Evolutionary conservation across 2,888 invertebrate species (phyloP), one percentile per base, ranked within the genome.

Genomic region (Drosophila kuntzei): DNA sequence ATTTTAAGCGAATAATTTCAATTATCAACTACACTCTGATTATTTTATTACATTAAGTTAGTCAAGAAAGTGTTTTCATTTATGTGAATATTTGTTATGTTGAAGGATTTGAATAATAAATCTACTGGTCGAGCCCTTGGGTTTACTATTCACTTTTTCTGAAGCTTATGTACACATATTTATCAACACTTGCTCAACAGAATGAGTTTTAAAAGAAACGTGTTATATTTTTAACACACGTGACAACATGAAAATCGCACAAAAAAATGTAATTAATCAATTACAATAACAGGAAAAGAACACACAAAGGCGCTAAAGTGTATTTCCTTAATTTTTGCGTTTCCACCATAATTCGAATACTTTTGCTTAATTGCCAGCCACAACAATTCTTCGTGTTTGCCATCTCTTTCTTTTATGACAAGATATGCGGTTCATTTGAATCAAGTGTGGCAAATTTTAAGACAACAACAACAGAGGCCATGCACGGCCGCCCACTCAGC

Each of bases 401-500:
- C 34, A 0, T 55, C 63, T 49, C 72, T 54, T 43, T 79, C 65
- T 18, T 61, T 47, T 57, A 64, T 74, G 63, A 58, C 59, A 64
- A 74, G 49, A 57, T 54, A 44, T 62, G 67, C 71, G 83, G 67
- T 61, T 61, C 72, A 77, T 76, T 80, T 77, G 58, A 74, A 73
- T 74, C 71, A 68, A 76, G 65, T 70, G 62, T 53, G 79, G 62
- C 79, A 74, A 77, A 73, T 58, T 72, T 50, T 6, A 66, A 76
- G 54, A 44, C 59, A 74, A 60, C 51, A 53, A 39, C n/a, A 36
- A 29, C 55, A 58, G 37, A 71, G 64, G 44, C 44, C 51, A 41
- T 61, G 55, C 57, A 49, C 55, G 53, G 59, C 73, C 87, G 62
- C 82, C 82, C 76, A 84, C 82, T 74, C 64, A 84, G 81, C 87